phyloP scores from a whole-genome alignment of 2,888 invertebrate species.

The Seira musarum region DNA sequence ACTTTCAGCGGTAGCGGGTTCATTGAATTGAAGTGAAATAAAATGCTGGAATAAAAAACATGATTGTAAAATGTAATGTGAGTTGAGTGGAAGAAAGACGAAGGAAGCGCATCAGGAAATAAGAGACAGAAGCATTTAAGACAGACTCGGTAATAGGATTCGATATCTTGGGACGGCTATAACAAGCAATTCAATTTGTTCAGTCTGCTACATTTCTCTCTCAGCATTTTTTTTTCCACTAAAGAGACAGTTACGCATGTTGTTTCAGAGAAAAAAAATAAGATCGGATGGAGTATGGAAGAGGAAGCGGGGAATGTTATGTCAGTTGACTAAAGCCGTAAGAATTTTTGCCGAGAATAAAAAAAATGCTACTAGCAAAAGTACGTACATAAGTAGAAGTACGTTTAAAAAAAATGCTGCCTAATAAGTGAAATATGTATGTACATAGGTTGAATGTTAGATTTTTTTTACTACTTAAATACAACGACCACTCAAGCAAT shows the following conservation, averaged over 20 bases:
- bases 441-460: slow-evolving; percentile 8
- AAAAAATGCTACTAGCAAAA: too few relatives aligned
- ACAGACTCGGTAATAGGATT: slow-evolving; percentile 53
- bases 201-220: slow-evolving; percentile 47
- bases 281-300: too few relatives aligned
- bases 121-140: slow-evolving; percentile 38
- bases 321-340: background rate
- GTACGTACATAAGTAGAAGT: too few relatives aligned
- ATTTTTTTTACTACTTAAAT: slow-evolving; percentile 23
- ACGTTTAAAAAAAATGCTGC: too few relatives aligned
- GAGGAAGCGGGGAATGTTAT: background rate
- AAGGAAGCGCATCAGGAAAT: too few relatives aligned
- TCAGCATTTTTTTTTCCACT: slow-evolving; percentile 44
- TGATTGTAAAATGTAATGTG: slow-evolving; percentile 49
- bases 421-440: slow-evolving; percentile 17
- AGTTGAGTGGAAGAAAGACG: slow-evolving; percentile 21
- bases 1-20: too few relatives aligned
- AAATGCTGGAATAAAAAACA: slow-evolving; percentile 39
- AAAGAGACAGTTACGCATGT: slow-evolving; percentile 54
- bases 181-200: slow-evolving; percentile 52
- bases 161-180: slow-evolving; percentile 39
- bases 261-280: slow-evolving; percentile 19
- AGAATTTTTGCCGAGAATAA: background rate
- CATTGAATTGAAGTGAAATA: slow-evolving; percentile 41
- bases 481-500: slow-evolving; percentile 48